These are phyloP conservation scores for Arion vulgaris DNA, from an alignment of 1,140 invertebrate genomes.

Conservation along the genomic window DNA sequence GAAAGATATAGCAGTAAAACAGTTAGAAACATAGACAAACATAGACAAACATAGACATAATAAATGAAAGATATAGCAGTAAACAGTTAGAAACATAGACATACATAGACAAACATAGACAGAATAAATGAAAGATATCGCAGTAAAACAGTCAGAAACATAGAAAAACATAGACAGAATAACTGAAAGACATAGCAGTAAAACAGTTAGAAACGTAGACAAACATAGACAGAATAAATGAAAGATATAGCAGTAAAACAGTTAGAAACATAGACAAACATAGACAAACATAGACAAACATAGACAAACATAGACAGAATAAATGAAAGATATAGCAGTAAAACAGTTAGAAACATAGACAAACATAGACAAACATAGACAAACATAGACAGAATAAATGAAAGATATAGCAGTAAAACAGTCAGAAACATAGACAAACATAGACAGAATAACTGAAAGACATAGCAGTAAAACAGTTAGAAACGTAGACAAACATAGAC, in stretches of 20 bases:
- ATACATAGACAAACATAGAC: too few relatives aligned
- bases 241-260: neutral
- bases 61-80: too few relatives aligned
- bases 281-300: neutral
- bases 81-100: too few relatives aligned
- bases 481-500: neutral
- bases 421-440: neutral
- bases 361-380: neutral
- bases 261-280: neutral
- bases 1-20: too few relatives aligned
- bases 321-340: neutral
- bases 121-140: too few relatives aligned
- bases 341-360: neutral
- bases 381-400: neutral
- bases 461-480: neutral
- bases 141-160: too few relatives aligned
- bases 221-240: neutral
- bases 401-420: neutral
- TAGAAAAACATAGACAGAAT: too few relatives aligned
- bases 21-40: too few relatives aligned
- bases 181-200: too few relatives aligned
- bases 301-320: neutral
- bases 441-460: neutral
- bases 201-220: neutral
- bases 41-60: too few relatives aligned